Conservation (phyloP, 2,888 invertebrate species). For the Abrostola tripartita region DNA sequence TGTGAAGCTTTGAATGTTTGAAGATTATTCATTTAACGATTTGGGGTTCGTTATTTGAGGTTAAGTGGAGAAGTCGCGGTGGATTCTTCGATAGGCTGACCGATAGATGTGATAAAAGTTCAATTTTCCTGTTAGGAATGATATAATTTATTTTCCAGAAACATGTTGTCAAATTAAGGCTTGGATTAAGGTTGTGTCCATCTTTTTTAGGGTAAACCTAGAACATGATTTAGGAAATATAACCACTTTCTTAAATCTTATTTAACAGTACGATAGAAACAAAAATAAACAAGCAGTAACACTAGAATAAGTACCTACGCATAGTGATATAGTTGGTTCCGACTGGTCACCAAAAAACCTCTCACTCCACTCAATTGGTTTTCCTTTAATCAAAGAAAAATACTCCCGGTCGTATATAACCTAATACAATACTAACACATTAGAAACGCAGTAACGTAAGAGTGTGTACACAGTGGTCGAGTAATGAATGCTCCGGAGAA, state of each 20-base stretch:
- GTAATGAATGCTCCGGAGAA: constrained; percentile 84
- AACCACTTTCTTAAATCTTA: too few relatives aligned
- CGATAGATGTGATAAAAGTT: background rate
- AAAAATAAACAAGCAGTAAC: too few relatives aligned
- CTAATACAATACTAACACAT: constrained; percentile 54
- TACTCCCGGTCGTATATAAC: constrained; percentile 37
- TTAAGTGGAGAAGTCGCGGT: background rate
- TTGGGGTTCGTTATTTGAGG: background rate
- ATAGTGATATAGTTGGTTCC: too few relatives aligned
- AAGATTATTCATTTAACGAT: background rate
- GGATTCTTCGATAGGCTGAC: background rate
- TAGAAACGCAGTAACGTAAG: constrained; percentile 46
- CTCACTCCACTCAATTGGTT: constrained; percentile 15
- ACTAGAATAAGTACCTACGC: too few relatives aligned
- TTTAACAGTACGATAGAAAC: too few relatives aligned
- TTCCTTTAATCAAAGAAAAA: constrained; percentile 45
- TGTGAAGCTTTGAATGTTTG: constrained; percentile 40
- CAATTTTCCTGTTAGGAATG: background rate
- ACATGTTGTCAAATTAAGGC: too few relatives aligned
- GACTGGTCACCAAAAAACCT: constrained; percentile 5
- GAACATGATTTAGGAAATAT: too few relatives aligned
- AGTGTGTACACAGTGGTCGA: constrained; percentile 67
- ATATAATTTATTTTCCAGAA: background rate
- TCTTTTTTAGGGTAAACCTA: too few relatives aligned
- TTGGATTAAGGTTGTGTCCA: too few relatives aligned